Evolutionary conservation across 2,888 invertebrate genomes (phyloP).

Genomic region (Diabrotica balteata): DNA sequence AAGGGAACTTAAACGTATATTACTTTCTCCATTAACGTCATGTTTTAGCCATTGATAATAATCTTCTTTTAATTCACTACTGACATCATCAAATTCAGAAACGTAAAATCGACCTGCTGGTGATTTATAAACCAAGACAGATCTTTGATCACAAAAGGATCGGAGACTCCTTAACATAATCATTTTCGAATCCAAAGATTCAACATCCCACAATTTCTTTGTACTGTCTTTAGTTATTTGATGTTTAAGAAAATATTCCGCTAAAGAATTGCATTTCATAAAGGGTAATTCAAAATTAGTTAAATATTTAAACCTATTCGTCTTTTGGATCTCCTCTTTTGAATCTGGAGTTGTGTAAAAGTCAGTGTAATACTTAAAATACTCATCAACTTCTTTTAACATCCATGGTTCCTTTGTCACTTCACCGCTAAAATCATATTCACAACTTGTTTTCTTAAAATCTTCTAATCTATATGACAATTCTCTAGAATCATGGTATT

Average conservation of each 20-base stretch:
- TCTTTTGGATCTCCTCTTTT: slow-evolving; percentile 10
- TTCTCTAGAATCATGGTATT: slow-evolving; percentile 62
- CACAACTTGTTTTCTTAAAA: slow-evolving; percentile 34
- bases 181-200: slow-evolving; percentile 32
- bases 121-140: slow-evolving; percentile 48
- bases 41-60: slow-evolving; percentile 35
- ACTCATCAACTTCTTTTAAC: slow-evolving; percentile 64
- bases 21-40: slow-evolving; percentile 19
- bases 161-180: slow-evolving; percentile 34
- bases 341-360: slow-evolving; percentile 20
- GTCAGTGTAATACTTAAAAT: slow-evolving; percentile 45
- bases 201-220: slow-evolving; percentile 49
- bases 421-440: slow-evolving; percentile 34
- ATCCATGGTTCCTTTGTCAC: slow-evolving; percentile 67
- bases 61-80: slow-evolving; percentile 34
- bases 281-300: slow-evolving; percentile 46
- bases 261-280: slow-evolving; percentile 44
- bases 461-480: slow-evolving; percentile 54
- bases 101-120: slow-evolving; percentile 50
- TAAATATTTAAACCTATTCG: slow-evolving; percentile 21
- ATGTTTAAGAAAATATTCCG: slow-evolving; percentile 37
- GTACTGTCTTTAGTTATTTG: slow-evolving; percentile 43
- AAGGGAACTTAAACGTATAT: slow-evolving; percentile 41
- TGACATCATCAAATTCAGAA: slow-evolving; percentile 43
- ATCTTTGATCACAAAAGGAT: slow-evolving; percentile 39